A percentile compares a stretch with the other conserved stretches of the same genome.
phyloP scores from a whole-genome alignment of 2,113 vertebrate species.

The Elephantulus edwardii region DNA sequence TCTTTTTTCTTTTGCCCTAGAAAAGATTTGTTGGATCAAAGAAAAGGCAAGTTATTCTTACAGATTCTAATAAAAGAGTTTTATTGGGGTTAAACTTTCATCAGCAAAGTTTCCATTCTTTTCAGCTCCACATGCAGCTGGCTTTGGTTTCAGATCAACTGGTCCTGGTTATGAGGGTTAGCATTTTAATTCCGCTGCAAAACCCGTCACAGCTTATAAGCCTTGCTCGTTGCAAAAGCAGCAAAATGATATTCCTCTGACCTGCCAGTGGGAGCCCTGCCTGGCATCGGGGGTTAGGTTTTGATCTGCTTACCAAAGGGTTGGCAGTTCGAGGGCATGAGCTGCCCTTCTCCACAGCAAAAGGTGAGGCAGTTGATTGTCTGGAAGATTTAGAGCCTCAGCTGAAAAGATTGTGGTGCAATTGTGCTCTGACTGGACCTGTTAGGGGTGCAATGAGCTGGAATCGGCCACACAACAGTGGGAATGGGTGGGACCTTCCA shows the following conservation, averaged over 20 bases:
- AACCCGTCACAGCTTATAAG: neutral
- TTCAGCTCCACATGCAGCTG: neutral
- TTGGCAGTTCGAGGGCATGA: too few species aligned
- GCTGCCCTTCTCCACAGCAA: too few species aligned
- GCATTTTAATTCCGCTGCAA: neutral
- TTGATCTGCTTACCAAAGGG: too few species aligned
- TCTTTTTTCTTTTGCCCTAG: neutral
- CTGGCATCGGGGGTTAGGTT: too few species aligned
- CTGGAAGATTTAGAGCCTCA: too few species aligned
- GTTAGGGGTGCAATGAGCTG: too few species aligned
- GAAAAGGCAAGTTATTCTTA: neutral
- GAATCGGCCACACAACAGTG: too few species aligned
- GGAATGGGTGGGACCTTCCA: too few species aligned
- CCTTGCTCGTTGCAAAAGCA: neutral
- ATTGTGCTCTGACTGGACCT: too few species aligned
- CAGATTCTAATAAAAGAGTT: neutral
- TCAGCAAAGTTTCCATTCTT: neutral
- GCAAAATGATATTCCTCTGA: neutral
- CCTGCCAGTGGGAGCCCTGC: too few species aligned
- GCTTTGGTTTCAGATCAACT: slow-evolving; percentile 18
- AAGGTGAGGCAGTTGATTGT: too few species aligned
- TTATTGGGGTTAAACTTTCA: neutral
- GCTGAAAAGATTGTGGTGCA: too few species aligned
- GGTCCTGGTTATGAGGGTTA: neutral
- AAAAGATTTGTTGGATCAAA: neutral